Evolutionary conservation across 1,140 invertebrate species (phyloP), one percentile per base, ranked within the genome.

Genomic region (Bombus soroeensis): DNA sequence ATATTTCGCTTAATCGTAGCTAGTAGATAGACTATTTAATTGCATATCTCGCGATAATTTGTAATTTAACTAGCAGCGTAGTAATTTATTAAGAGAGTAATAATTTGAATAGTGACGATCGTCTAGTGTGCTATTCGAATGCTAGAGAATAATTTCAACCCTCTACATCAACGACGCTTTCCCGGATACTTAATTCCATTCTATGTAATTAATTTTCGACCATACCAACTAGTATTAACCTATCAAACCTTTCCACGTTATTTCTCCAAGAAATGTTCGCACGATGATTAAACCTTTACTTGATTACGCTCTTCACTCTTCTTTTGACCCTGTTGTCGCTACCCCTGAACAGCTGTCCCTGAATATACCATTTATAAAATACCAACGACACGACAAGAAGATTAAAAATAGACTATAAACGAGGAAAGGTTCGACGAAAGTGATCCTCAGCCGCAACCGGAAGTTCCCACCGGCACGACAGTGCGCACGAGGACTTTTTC

Each of bases 401-500:
- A n/a, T n/a, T 62, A n/a, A n/a, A n/a, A n/a, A n/a, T 62, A n/a
- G 59, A 28, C 10, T n/a, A 53, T 53, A 53, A 53, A 53, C 47
- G 47, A 53, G 47, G 59, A 62, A 62, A 62, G 0, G 28, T 62
- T 1, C 12, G 9, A 53, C 5, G 22, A 25, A 47, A n/a, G 39
- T 62, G 80, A 64, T 74, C 28, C 25, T 25, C 43, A 66, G 72
- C 62, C 62, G 81, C 76, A 32, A 80, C n/a, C 53, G 68, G 28
- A 80, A 80, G 39, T 70, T 70, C 68, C 81, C 85, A 64, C 87
- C 66, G 89, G 90, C 92, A 88, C 76, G 74, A 85, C 86, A 76
- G 85, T 82, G 84, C 81, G 87, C 37, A 86, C 90, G 91, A 90
- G 75, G 53, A 88, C 86, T 92, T 93, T 94, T 93, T 92, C 84